Base-by-base conservation (phyloP, 1,140 invertebrate species). In the Diachasmimorpha longicaudata region DNA sequence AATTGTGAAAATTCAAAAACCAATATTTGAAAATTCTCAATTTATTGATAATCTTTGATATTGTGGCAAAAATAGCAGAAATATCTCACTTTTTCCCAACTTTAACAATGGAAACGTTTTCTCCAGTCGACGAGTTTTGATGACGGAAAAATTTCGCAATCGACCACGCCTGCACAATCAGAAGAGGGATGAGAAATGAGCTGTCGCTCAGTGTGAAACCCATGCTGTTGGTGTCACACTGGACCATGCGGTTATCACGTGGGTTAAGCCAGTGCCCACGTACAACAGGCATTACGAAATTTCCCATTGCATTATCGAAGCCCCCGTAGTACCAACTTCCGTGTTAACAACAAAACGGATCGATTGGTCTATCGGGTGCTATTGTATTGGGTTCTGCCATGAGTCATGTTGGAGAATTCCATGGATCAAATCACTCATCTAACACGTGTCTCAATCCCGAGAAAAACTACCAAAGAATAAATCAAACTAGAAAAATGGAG, bases 391-490 rank as follows among this genome's bases (percentile, higher is more conserved):
- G 21, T 0, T 19, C 58, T 63, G 11, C 10, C 4, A 19, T 63
- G 58, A 63, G 58, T 63, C 58, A 63, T 63, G 31, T 31, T 31
- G 58, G 19, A 63, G 58, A 63, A 63, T 63, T 63, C 58, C 58
- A 63, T 6, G 13, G 58, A 25, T 63, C 19, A 55, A 55, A 10
- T 55, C 58, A 63, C 23, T 11, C 58, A 23, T 63, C 58, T 63
- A 16, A 6, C 58, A 63, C 58, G 58, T 63, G 58, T 11, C 13
- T 25, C 9, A 3, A 55, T 55, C n/a, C 48, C n/a, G 48, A 19
- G 19, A 55, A 42, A 42, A 42, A 42, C 39, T 13, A 1, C 11
- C 39, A 42, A 42, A 6, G 9, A 10, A 11, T 55, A 55, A 55
- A n/a, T 55, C 48, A 55, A 2, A 55, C n/a, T 16, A 4, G 14